Base-by-base conservation (phyloP, 2,113 vertebrate species). In the Microtus ochrogaster region DNA sequence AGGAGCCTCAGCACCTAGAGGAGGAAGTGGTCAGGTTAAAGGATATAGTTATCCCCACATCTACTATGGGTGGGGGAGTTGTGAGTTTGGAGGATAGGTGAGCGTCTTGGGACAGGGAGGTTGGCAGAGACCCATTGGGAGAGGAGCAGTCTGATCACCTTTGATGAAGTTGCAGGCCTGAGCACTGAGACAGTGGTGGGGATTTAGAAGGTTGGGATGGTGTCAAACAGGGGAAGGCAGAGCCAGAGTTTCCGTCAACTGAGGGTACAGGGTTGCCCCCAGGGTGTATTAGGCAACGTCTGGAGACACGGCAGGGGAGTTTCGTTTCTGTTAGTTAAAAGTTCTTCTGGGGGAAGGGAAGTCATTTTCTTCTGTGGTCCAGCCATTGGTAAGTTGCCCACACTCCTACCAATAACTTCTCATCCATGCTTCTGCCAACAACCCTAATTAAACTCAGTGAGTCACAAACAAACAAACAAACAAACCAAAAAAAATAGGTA, bases 241-340 rank as follows among this genome's bases (percentile, higher is more conserved):
- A 21, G 44, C 26, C 44, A 61, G 30, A 1, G 7, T 52, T 78
- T 68, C 63, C 30, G n/a, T 82, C 95, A 28, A 5, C 10, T 22
- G 24, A 26, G 41, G 55, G 16, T n/a, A 9, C 8, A 47, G 10
- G 2, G 12, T 81, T 81, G 21, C 55, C n/a, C 47, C 73, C 63
- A 16, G 17, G 63, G 6, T 36, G 16, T 58, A 13, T 58, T 83
- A 61, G 76, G n/a, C 28, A 24, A 26, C 21, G 58, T 61, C 58
- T 13, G 41, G 63, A 90, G 82, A 73, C 41, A 41, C 55, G n/a
- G 49, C 36, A 87, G 22, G 70, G 41, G 68, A 94, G 24, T 91
- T 97, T 94, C n/a, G 2, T 91, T 52, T 88, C 52, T 91, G 44
- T 76, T 91, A 66, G 82, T 66, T 66, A 85, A 63, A n/a, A 65